phyloP scores from a whole-genome alignment of 2,113 vertebrate genomes.

The Proteles cristata region DNA sequence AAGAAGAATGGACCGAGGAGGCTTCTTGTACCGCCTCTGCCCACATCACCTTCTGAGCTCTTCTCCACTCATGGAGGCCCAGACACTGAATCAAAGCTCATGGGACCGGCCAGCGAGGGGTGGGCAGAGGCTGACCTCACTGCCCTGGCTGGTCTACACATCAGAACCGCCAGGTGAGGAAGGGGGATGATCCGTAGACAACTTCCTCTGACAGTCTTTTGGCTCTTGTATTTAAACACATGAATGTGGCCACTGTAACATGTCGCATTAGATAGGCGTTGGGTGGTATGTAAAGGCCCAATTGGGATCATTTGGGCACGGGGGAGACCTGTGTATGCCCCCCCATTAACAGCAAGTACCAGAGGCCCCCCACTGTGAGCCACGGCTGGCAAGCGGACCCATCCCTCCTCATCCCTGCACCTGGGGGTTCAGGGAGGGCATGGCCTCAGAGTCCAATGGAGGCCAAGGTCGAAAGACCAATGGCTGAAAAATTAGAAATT shows the following conservation, averaged over 20 bases:
- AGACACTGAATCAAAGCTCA: not conserved
- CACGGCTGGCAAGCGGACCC: not conserved
- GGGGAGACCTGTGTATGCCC: not conserved
- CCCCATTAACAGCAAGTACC: not conserved
- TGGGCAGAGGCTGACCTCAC: not conserved
- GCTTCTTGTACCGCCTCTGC: not conserved
- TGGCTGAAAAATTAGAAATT: not conserved
- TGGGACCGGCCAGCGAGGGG: not conserved
- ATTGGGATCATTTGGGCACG: no score
- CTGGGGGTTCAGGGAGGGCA: not conserved
- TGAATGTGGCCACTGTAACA: rapidly evolving
- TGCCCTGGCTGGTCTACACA: not conserved
- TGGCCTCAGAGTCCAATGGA: not conserved
- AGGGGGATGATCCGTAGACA: rapidly evolving
- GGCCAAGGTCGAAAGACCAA: not conserved
- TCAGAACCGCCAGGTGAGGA: not conserved
- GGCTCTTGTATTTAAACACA: not conserved
- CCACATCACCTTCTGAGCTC: not conserved
- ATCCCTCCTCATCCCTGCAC: not conserved
- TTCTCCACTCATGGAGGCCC: not conserved
- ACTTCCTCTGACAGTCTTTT: not conserved
- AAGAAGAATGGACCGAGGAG: not conserved
- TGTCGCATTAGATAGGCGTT: not conserved
- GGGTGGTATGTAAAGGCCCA: rapidly evolving
- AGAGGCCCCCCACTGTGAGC: not conserved